Base-by-base conservation (phyloP, 1,140 invertebrate genomes). In the Rhysida immarginata region DNA sequence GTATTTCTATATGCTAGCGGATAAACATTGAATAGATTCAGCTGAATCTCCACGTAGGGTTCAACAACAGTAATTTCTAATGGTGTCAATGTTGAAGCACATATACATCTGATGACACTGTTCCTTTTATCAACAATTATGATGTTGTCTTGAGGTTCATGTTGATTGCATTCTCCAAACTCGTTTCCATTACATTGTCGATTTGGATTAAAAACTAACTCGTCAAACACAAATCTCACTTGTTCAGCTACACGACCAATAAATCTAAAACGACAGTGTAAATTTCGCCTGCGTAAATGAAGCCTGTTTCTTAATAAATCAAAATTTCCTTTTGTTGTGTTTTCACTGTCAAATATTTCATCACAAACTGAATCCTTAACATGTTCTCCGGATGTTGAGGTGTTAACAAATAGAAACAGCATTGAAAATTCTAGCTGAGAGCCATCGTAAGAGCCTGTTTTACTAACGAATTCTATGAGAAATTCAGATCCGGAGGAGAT, bases 331-430 rank as follows among this genome's bases (percentile, higher is more conserved):
- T 55, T 55, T 16, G 35, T 44, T 2, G 5, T 42, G 24, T 49
- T 55, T 25, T 55, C 20, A 46, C 53, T 83, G 2, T 82, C 78
- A 63, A 89, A 88, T 0, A 83, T 78, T 67, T 91, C 87, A 63
- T 92, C 87, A 68, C 88, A 92, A 8, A 81, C 78, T 0, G 84
- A 88, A 23, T 80, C 82, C 0, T 77, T 74, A 0, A 90, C 80
- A 0, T 83, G 80, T 54, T 85, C 83, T 0, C 87, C 87, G 56
- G 83, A 85, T 26, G 81, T 78, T 0, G 84, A 89, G 55, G 87
- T 87, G 66, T 90, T 90, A 69, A 91, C 90, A 70, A 91, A 92
- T 63, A 90, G 86, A 61, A 90, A 92, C 67, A 90, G 86, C 0
- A 86, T 86, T 86, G 87, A 90, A 66, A 89, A 91, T 65, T 91